Evolutionary conservation across 2,113 vertebrate species (phyloP).

Genomic region (Sphyrna mokarran): DNA sequence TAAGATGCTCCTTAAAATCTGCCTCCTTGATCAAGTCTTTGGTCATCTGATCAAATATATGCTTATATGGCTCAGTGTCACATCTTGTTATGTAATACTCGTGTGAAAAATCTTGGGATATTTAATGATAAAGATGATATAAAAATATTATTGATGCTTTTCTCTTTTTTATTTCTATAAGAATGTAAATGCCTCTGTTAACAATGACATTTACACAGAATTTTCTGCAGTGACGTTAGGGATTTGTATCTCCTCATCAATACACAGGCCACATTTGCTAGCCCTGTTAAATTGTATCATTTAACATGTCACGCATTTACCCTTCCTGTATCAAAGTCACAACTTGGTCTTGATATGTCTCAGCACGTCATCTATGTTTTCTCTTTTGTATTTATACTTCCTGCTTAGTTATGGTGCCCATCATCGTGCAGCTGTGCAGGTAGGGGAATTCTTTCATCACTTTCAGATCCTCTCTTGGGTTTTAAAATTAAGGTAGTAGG

Average conservation of each 20-base stretch:
- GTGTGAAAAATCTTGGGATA: not conserved
- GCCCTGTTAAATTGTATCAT: not conserved
- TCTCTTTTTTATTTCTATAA: not conserved
- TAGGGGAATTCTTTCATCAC: constrained; percentile 25
- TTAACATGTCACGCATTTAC: not conserved
- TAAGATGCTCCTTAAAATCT: not conserved
- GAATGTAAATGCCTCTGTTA: not conserved
- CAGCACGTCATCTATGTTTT: not conserved
- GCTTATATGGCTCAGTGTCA: not conserved
- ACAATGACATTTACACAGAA: not conserved
- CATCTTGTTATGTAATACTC: not conserved
- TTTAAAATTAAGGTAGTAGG: not conserved
- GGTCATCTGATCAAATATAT: not conserved
- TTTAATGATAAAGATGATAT: not conserved
- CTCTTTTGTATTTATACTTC: not conserved
- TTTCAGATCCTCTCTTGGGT: constrained; percentile 29
- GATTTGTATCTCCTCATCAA: no score
- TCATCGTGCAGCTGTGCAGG: constrained; percentile 14
- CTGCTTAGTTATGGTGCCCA: not conserved
- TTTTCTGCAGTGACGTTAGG: not conserved
- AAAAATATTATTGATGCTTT: not conserved
- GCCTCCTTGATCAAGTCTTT: no score
- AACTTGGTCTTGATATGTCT: not conserved
- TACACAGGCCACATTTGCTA: not conserved
- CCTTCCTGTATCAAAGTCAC: not conserved